Evolutionary conservation across 2,797 vertebrate species (phyloP), one percentile per base, ranked within the genome.

Genomic region (Myotis daubentonii): DNA sequence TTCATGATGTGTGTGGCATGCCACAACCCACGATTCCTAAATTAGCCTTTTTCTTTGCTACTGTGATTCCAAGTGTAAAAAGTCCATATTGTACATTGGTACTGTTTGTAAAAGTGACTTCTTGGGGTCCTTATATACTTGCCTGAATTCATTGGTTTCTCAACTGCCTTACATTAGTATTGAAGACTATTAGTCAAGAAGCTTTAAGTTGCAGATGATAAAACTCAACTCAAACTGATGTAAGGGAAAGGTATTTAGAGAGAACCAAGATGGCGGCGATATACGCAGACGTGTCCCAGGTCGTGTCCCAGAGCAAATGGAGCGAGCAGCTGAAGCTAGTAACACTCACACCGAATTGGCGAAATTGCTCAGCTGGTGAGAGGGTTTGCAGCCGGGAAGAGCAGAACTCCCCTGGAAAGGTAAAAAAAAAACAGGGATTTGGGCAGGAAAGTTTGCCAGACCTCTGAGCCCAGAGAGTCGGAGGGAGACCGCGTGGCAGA

Each of bases 141-240:
- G 12, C n/a, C n/a, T 76, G 36, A 70, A 5, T 84, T 53, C 22
- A 0, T 28, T 87, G 68, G 30, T 47, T 92, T 95, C 55, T 79
- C 28, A n/a, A 16, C 80, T 72, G 16, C n/a, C 6, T 41, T 81
- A 36, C 3, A 13, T 51, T 75, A 78, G 25, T 79, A 41, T 62
- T 30, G 20, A 60, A 94, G 49, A 55, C 28, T 41, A 30, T 76
- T 76, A 92, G 72, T 87, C 57, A 49, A 51, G 78, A 87, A 87
- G 41, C 33, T 87, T 86, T 90, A 93, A 91, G 19, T 74, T 60
- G 23, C 20, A 71, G n/a, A 47, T 93, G 53, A 76, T 93, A 49
- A 85, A 92, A 86, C 30, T 68, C 47, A 71, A 2, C 70, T 89
- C 49, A 88, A 25, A 66, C 36, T 82, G 82, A 25, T 17, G 23